Percentiles rank a stretch among this genome's conserved stretches.
Evolutionary conservation across 2,888 invertebrate species (phyloP).

Genomic region (Mythimna impura): DNA sequence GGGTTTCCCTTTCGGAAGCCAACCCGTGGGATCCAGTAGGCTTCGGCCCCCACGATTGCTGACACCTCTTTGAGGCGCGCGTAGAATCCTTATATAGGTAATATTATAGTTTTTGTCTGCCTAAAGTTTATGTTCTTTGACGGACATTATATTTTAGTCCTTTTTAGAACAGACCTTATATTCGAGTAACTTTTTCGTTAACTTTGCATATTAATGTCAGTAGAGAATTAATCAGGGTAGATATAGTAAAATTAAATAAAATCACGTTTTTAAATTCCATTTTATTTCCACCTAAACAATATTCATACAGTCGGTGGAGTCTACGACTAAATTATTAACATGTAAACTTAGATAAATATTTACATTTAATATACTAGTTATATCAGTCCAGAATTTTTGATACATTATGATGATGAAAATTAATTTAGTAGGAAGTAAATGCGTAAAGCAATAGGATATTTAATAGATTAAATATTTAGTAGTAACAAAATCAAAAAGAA

Average conservation of each 20-base stretch:
- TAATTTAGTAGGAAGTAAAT: neutral
- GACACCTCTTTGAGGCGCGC: too few species aligned
- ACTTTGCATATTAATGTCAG: neutral
- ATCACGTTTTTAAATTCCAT: conserved; percentile 64
- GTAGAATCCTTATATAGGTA: too few species aligned
- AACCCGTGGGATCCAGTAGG: too few species aligned
- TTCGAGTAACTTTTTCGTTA: neutral
- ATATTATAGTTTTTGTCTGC: too few species aligned
- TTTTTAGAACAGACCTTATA: neutral
- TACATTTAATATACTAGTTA: conserved; percentile 59
- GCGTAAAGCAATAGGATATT: neutral
- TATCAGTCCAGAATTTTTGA: conserved; percentile 56
- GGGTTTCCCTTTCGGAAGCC: too few species aligned
- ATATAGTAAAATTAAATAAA: conserved; percentile 55
- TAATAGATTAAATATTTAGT: neutral
- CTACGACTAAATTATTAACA: conserved; percentile 72
- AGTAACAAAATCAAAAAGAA: too few species aligned
- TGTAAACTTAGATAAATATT: conserved; percentile 65
- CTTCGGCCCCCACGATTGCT: too few species aligned
- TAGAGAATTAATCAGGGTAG: neutral
- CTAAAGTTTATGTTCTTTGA: too few species aligned
- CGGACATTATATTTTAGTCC: neutral
- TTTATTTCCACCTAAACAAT: conserved; percentile 77
- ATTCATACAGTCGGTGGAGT: conserved; percentile 75
- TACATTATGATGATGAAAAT: conserved; percentile 14